Evolutionary conservation across 1,140 invertebrate species (phyloP).

Genomic region (Caenorhabditis inopinata): DNA sequence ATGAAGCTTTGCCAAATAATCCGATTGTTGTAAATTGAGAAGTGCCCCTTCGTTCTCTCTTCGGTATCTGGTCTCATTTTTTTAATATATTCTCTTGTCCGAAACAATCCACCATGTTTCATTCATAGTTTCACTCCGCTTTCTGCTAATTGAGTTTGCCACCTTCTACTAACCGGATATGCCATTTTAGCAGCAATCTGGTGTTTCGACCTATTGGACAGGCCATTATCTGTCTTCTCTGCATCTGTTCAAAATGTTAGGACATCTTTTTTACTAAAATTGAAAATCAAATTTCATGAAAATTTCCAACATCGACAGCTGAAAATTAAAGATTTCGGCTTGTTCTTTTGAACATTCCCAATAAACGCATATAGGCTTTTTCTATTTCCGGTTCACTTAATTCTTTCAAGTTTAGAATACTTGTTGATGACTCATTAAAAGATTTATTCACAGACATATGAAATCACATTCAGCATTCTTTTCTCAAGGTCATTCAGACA

Average conservation of each 20-base stretch:
- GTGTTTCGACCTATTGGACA: too few species aligned
- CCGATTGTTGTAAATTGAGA: constrained; percentile 16
- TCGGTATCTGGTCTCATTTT: neutral
- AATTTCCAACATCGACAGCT: too few species aligned
- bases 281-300: too few species aligned
- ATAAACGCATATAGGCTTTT: too few species aligned
- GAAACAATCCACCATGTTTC: neutral
- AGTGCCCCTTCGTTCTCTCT: neutral
- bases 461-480: neutral
- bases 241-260: too few species aligned
- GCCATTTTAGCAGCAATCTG: neutral
- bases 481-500: constrained; percentile 28
- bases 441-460: constrained; percentile 10
- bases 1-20: neutral
- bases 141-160: constrained; percentile 22
- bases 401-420: neutral
- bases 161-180: neutral
- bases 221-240: too few species aligned
- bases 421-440: neutral
- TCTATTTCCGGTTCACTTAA: neutral
- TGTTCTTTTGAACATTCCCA: too few species aligned
- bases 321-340: too few species aligned
- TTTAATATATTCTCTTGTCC: neutral
- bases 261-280: too few species aligned
- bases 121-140: neutral